Base-by-base conservation (phyloP, 2,797 vertebrate genomes). In the Aeoliscus strigatus region DNA sequence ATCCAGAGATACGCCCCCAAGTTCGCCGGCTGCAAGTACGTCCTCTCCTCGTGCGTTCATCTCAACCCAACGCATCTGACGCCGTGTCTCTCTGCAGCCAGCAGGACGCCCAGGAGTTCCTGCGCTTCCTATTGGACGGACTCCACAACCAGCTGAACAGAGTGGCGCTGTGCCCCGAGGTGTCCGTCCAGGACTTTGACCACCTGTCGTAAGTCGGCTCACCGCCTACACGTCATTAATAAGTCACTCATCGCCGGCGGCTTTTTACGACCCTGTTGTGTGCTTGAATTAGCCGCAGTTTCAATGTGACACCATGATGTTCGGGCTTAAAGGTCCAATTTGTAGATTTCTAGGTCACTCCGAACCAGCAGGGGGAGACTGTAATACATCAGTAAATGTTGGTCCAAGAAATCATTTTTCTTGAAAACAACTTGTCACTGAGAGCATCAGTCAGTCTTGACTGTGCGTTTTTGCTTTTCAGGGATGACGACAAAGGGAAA, bases 71-170 rank as follows among this genome's bases (percentile, higher is more conserved):
- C n/a, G n/a, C n/a, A n/a, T 21, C 18, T 21, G 18, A 21, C 16
- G 6, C 6, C 13, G 2, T n/a, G 13, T 16, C 18, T 28, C 27
- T 38, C 16, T 29, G 27, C 79, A 98, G 96, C 82, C 96, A 98
- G 79, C 96, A 98, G 79, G 96, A 98, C 5, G 94, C 96, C 3
- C 96, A 98, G 80, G 96, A 98, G 49, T 98, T 98, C 52, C 86
- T 98, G 54, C 87, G 94, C 38, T 97, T 92, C 75, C 80, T 98
- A 24, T 70, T 98, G 27, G 95, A 98, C 0, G 94, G 95, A 3
- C 90, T 98, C 41, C 96, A 98, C 60, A 94, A 87, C 0, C 93
- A 94, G 55, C 93, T 98, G 69, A 97, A 98, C 87, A 79, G 93
- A 0, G 92, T 91, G 7, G 82, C 87, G 0, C 80, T 83, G 30